Base-by-base conservation (phyloP, 2,113 vertebrate species). In the Thalassarche chlororhynchos region DNA sequence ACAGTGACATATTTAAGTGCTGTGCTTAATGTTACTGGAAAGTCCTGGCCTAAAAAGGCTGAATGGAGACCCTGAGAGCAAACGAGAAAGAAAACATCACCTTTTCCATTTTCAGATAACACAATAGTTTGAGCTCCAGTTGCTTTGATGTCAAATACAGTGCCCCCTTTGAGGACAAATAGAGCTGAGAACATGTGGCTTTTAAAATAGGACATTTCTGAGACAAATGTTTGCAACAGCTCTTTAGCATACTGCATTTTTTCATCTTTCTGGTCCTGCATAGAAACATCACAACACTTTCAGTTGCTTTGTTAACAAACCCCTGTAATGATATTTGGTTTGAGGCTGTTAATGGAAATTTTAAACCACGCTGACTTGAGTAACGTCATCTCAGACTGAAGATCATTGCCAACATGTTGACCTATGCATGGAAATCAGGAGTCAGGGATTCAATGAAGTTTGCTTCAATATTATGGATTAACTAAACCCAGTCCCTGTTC, bases 1-100 rank as follows among this genome's bases (percentile, higher is more conserved):
- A 89, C 78, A 83, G 62, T 89, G 84, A 95, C 54, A 77, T 87
- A 72, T 93, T 79, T 88, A 94, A 96, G 74, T 87, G 28, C 57
- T 85, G 12, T 94, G 57, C 36, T 88, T 94, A 83, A 83, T 76
- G 78, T 91, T 96, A 80, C 89, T 87, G 54, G n/a, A 69, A 80
- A 88, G 38, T 86, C 81, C 46, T 93, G 70, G 31, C 44, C 58
- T 79, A 80, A 85, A 94, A 84, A 38, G 32, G 46, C 38, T 69
- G 44, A 84, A 38, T 31, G 78, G 71, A 89, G 26, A 68, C 47
- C 17, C n/a, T 76, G 42, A 60, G 79, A 87, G 47, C 23, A 91
- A 84, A 74, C 36, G 28, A 57, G 42, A 70, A 52, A 36, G 76
- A 71, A 83, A 94, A 5, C 32, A 76, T 25, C 14, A 34, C 34